Evolutionary conservation across 2,888 invertebrate species (phyloP), one percentile per base, ranked within the genome.

Genomic region (Carterocephalus palaemon): DNA sequence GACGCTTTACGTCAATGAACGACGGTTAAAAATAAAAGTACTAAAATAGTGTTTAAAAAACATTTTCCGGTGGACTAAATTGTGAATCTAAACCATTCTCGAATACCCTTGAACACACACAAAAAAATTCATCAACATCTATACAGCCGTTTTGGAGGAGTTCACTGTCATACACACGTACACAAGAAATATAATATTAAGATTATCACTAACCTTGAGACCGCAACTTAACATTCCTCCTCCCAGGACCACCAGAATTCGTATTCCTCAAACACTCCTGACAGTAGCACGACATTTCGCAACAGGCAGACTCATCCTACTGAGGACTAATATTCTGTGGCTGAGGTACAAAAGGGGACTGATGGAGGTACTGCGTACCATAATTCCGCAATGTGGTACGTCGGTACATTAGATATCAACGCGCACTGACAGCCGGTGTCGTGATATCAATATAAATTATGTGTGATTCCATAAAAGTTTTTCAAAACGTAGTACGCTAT

Each of bases 331-430:
- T n/a, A n/a, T n/a, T n/a, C n/a, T n/a, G n/a, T n/a, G n/a, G n/a
- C n/a, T n/a, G n/a, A 19, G 12, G 33, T 33, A 40, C 31, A 31
- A 32, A 31, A 31, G 31, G 8, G 40, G 38, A 38, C 22, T n/a
- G n/a, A n/a, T n/a, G n/a, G n/a, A n/a, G n/a, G n/a, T n/a, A n/a
- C n/a, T n/a, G n/a, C n/a, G n/a, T n/a, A 23, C 2, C 4, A 1
- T 40, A 31, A 10, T 20, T n/a, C n/a, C n/a, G 10, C 3, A 6
- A 4, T 2, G 15, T n/a, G 31, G 8, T 31, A 22, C 29, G 24
- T 31, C 32, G n/a, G 32, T 40, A 40, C 23, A 32, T 40, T 23
- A 40, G 40, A 40, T 17, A 12, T 40, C 40, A 40, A 40, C 40
- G 40, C 40, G 40, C 1, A 36, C 4, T 23, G 40, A 40, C 32